These are phyloP conservation scores for Druceiella hillmani DNA, from an alignment of 2,888 invertebrate species.

Conservation along the genomic window DNA sequence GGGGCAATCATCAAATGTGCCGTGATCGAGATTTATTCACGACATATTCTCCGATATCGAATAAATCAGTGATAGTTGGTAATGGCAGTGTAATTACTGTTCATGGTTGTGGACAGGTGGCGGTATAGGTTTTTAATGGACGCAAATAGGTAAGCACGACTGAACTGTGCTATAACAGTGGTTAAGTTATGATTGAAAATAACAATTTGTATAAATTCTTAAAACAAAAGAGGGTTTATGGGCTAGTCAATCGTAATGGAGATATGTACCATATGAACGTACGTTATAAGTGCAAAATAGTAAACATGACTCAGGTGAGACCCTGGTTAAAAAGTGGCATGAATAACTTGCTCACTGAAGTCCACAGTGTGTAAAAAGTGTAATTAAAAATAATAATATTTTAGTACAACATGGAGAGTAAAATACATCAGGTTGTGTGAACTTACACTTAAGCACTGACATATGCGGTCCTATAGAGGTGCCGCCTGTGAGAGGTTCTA, in stretches of 20 bases:
- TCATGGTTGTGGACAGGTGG: too few species aligned
- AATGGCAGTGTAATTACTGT: too few species aligned
- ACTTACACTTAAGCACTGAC: constrained; percentile 16
- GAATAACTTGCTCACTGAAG: constrained; percentile 5
- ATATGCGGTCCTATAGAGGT: constrained; percentile 22
- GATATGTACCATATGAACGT: too few species aligned
- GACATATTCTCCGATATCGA: constrained; percentile 6
- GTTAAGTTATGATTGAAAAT: constrained; percentile 24
- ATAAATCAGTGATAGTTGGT: too few species aligned
- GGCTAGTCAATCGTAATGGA: too few species aligned
- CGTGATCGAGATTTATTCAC: constrained; percentile 17
- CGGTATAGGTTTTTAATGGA: too few species aligned
- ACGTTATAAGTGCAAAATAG: too few species aligned
- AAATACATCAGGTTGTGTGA: not conserved
- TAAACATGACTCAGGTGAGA: too few species aligned
- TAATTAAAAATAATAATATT: constrained; percentile 3
- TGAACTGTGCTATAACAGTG: constrained; percentile 18
- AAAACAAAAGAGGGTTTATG: too few species aligned
- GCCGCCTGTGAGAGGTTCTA: constrained; percentile 17
- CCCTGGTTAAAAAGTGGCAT: constrained; percentile 6
- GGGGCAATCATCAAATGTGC: constrained; percentile 20
- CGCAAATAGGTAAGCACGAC: too few species aligned
- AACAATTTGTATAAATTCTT: constrained; percentile 17
- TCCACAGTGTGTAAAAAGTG: not conserved
- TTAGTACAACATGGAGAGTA: not conserved